phyloP scores from a whole-genome alignment of 2,797 vertebrate species.

The Dicrostonyx torquatus region DNA sequence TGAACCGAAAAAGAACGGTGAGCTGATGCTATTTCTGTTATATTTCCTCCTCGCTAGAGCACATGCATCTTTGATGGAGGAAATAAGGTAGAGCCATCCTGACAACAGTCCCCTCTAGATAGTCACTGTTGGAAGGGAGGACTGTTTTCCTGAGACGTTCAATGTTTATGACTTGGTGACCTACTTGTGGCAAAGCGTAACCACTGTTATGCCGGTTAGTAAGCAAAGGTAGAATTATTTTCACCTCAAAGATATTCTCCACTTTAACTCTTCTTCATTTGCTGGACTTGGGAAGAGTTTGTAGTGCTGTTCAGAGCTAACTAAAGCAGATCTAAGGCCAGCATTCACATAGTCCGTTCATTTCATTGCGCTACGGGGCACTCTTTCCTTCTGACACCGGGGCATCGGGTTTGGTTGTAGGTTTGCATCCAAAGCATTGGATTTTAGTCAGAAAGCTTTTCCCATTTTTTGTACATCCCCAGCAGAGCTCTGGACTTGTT shows the following conservation, averaged over 20 bases:
- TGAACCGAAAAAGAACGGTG: slow-evolving; percentile 47
- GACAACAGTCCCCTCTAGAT: background rate
- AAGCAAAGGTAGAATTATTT: slow-evolving; percentile 30
- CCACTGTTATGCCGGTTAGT: background rate
- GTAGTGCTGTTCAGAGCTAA: background rate
- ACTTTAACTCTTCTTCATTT: background rate
- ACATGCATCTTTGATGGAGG: background rate
- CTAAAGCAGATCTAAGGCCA: background rate
- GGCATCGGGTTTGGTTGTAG: background rate
- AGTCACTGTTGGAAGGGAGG: background rate
- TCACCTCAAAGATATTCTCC: background rate
- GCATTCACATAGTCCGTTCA: background rate
- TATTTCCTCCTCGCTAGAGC: background rate
- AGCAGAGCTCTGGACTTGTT: slow-evolving; percentile 20
- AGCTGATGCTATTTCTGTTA: background rate
- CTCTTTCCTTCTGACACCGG: background rate
- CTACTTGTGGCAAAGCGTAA: slow-evolving; percentile 10
- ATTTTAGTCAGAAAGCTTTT: background rate
- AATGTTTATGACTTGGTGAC: background rate
- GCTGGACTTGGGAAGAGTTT: slow-evolving; percentile 10
- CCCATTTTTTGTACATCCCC: background rate
- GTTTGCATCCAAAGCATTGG: slow-evolving; percentile 1
- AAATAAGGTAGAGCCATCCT: background rate
- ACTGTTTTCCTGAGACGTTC: background rate
- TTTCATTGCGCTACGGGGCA: background rate